Percentiles rank a stretch among this genome's conserved stretches.
Conservation (phyloP, 1,140 invertebrate genomes). For the Scaptomyza pallida region DNA sequence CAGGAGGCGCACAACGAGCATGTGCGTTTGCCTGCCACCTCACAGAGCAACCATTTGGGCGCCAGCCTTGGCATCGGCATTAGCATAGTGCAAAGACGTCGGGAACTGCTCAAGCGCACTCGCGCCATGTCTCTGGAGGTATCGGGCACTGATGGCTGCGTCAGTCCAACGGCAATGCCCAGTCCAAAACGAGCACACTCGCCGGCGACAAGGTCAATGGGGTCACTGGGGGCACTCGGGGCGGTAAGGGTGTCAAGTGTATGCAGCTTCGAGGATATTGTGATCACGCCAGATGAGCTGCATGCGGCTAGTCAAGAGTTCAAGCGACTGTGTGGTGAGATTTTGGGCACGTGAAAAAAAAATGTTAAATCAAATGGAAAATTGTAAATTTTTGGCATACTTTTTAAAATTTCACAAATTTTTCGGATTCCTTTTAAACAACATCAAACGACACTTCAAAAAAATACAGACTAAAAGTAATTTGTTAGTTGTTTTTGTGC, state of each 20-base stretch:
- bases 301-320: constrained; percentile 29
- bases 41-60: background rate
- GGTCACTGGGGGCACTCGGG: no score
- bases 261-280: constrained; percentile 68
- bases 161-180: constrained; percentile 54
- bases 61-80: background rate
- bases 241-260: constrained; percentile 23
- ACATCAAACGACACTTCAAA: background rate
- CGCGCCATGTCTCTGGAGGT: constrained; percentile 62
- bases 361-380: constrained; percentile 15
- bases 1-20: constrained; percentile 59
- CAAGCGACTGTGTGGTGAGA: constrained; percentile 32
- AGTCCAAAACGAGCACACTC: constrained; percentile 62
- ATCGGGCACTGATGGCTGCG: constrained; percentile 15
- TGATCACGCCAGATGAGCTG: constrained; percentile 70
- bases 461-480: constrained; percentile 3
- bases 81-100: constrained; percentile 44
- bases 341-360: constrained; percentile 33
- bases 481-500: constrained; percentile 23
- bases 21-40: constrained; percentile 40
- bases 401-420: constrained; percentile 59
- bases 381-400: constrained; percentile 57
- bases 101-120: constrained; percentile 64
- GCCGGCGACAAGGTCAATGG: constrained; percentile 19
- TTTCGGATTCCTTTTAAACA: constrained; percentile 9